Evolutionary conservation across 2,888 invertebrate genomes (phyloP), one percentile per base, ranked within the genome.

Genomic region (Germaria angustata): DNA sequence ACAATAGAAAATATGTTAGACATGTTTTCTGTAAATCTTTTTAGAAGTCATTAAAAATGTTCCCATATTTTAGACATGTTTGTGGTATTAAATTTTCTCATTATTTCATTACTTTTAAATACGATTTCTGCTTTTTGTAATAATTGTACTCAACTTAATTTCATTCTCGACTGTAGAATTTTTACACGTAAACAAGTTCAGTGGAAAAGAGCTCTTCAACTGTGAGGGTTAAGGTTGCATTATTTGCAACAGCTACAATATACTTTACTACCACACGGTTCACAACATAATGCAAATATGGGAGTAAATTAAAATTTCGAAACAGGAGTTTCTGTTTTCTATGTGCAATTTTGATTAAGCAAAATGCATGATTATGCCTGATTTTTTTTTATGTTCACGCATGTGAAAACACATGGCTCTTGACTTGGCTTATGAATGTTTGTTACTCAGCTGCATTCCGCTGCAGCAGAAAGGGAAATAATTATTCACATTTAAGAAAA

Each of bases 181-280:
- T 44, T 44, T 22, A n/a, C 55, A 66, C 59, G 49, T 24, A 46
- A 49, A 36, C 22, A 13, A 44, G 55, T 44, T 49, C n/a, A 49
- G 4, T 2, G n/a, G n/a, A 28, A 24, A 49, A 66, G 20, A 39
- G 2, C 46, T 68, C 34, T 63, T 63, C 32, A 51, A 57, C 28
- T 51, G 66, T 36, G 73, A 73, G 81, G 81, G 78, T 81, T 73
- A 78, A 81, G 81, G 77, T 81, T 81, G 57, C 49, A 75, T 78
- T 69, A 69, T 63, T 32, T 11, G 17, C 57, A 46, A 75, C 57
- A 49, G 66, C 66, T 66, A 32, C 28, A 41, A 8, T 36, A 36
- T n/a, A n/a, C n/a, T n/a, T 46, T 39, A 15, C 34, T 41, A 51
- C 24, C 46, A 78, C 22, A 57, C 28, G 46, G 17, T 59, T 32